Evolutionary conservation across 2,888 invertebrate genomes (phyloP).

Genomic region (Watsonalla cultraria): DNA sequence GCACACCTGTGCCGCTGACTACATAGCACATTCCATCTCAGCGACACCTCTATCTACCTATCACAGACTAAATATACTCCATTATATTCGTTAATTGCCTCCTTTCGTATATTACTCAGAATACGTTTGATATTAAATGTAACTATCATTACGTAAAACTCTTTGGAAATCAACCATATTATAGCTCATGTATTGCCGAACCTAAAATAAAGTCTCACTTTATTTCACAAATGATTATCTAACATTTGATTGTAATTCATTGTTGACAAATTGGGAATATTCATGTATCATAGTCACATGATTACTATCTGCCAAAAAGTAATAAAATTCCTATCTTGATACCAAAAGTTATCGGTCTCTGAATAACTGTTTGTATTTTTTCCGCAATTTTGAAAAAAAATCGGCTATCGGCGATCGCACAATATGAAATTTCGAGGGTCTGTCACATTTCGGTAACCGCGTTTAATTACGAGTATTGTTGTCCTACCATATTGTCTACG

Average conservation of each 20-base stretch:
- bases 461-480: constrained; percentile 70
- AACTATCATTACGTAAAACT: no score
- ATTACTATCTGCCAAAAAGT: no score
- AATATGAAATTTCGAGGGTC: constrained; percentile 41
- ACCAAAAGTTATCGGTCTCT: constrained; percentile 24
- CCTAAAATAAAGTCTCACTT: no score
- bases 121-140: no score
- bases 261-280: no score
- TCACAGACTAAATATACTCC: constrained; percentile 2
- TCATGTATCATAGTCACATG: no score
- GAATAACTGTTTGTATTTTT: constrained; percentile 27
- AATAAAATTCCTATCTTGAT: neutral
- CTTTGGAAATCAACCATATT: no score
- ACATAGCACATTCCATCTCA: constrained; percentile 49
- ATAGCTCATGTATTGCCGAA: no score
- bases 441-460: constrained; percentile 40
- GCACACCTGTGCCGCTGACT: constrained; percentile 59
- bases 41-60: constrained; percentile 24
- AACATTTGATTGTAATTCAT: no score
- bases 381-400: constrained; percentile 19
- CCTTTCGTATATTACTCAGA: constrained; percentile 3
- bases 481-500: constrained; percentile 43
- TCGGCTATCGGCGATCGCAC: constrained; percentile 30
- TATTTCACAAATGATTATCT: no score
- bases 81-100: constrained; percentile 21